Evolutionary conservation across 2,797 vertebrate genomes (phyloP).

Genomic region (Geotria australis): DNA sequence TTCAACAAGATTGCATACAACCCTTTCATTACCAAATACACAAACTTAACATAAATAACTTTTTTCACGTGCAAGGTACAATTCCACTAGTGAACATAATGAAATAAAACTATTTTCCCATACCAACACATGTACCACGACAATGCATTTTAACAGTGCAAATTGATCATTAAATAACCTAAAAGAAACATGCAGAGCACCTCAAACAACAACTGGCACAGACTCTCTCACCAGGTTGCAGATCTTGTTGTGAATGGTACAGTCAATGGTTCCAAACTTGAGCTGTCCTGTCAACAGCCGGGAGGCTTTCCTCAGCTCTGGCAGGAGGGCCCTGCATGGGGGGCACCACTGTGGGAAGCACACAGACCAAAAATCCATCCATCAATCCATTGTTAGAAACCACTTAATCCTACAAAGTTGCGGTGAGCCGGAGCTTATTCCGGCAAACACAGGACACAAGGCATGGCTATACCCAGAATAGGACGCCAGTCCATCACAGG

Average conservation of each 20-base stretch:
- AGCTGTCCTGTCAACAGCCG: conserved; percentile 54
- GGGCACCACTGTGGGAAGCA: conserved; percentile 55
- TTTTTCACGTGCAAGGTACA: background rate
- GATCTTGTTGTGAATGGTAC: conserved; percentile 55
- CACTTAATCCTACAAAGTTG: too few species aligned
- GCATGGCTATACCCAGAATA: too few species aligned
- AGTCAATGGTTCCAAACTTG: conserved; percentile 73
- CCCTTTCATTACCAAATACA: too few species aligned
- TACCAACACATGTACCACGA: too few species aligned
- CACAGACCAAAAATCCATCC: background rate
- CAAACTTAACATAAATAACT: too few species aligned
- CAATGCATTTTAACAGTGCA: background rate
- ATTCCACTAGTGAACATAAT: background rate
- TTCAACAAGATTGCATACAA: too few species aligned
- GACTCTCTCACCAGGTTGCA: conserved; percentile 35
- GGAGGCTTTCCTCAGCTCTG: conserved; percentile 75
- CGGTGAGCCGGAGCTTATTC: too few species aligned
- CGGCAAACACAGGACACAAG: too few species aligned
- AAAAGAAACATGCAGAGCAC: background rate
- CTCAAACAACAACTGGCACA: background rate
- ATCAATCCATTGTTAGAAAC: too few species aligned
- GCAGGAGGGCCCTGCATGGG: conserved; percentile 59
- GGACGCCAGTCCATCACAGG: too few species aligned
- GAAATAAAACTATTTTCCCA: too few species aligned
- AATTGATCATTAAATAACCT: background rate